phyloP scores from a whole-genome alignment of 1,140 invertebrate species.

The Limonius californicus region DNA sequence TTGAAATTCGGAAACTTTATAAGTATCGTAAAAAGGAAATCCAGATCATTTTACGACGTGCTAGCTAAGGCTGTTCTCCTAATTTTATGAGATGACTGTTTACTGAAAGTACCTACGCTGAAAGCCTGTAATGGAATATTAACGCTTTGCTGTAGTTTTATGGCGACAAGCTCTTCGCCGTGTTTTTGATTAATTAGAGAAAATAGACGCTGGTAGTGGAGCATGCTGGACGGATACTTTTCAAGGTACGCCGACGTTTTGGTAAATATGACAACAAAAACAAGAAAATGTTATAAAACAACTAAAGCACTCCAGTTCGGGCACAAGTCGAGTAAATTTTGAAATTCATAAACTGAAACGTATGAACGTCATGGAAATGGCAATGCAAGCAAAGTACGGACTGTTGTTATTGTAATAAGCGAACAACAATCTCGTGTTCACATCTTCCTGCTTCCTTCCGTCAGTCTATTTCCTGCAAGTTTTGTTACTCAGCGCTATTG shows the following conservation, averaged over 20 bases:
- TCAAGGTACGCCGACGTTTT: no score
- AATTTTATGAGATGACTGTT: slow-evolving; percentile 14
- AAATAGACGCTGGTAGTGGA: no score
- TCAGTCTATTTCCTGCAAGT: slow-evolving; percentile 22
- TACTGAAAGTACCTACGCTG: slow-evolving; percentile 10
- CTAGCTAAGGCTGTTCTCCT: slow-evolving; percentile 11
- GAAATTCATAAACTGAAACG: not conserved
- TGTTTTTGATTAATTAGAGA: not conserved
- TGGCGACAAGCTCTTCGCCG: not conserved
- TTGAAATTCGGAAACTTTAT: slow-evolving; percentile 15
- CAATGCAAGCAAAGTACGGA: not conserved
- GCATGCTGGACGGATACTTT: no score
- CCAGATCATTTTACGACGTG: slow-evolving; percentile 14
- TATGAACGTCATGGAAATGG: not conserved
- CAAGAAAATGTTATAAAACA: no score
- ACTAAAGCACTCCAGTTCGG: no score
- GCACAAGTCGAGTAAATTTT: not conserved
- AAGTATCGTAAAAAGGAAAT: slow-evolving; percentile 15
- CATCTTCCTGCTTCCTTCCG: slow-evolving; percentile 25
- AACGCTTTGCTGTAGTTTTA: not conserved
- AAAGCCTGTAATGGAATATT: slow-evolving; percentile 11
- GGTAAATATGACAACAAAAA: no score
- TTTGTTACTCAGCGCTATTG: not conserved
- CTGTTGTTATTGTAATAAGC: slow-evolving; percentile 26
- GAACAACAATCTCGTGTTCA: slow-evolving; percentile 22